Evolutionary conservation across 2,888 invertebrate species (phyloP).

Genomic region (Cremastinae sp.): DNA sequence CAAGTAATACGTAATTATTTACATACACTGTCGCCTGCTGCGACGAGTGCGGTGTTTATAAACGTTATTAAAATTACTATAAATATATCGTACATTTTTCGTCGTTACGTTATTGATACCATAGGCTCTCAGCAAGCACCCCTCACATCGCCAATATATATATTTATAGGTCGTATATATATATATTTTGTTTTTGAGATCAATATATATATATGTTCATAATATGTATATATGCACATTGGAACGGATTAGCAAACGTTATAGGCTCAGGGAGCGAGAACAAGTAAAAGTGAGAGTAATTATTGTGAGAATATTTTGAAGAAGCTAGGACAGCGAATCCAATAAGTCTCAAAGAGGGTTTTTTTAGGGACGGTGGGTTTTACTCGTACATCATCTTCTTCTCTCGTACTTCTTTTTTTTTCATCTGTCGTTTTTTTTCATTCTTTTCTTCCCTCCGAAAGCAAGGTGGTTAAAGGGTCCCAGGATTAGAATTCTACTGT

Average conservation of each 20-base stretch:
- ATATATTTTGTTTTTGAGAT: conserved; percentile 60
- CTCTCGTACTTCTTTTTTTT: conserved; percentile 19
- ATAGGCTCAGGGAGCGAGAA: conserved; percentile 70
- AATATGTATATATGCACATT: conserved; percentile 65
- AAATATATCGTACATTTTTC: conserved; percentile 78
- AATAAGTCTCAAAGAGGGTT: conserved; percentile 51
- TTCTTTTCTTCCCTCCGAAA: conserved; percentile 40
- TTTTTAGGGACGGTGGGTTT: conserved; percentile 27
- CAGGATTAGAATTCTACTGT: conserved; percentile 64
- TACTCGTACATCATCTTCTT: conserved; percentile 38
- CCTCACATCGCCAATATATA: conserved; percentile 62
- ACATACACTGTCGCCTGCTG: conserved; percentile 72
- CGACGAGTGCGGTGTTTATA: conserved; percentile 75
- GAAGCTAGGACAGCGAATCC: conserved; percentile 58
- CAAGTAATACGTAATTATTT: conserved; percentile 75
- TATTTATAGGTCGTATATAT: conserved; percentile 65
- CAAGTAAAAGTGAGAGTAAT: conserved; percentile 65
- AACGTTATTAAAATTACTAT: conserved; percentile 80
- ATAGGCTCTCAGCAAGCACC: conserved; percentile 70
- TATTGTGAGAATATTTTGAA: conserved; percentile 60
- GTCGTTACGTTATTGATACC: conserved; percentile 70
- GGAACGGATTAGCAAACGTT: conserved; percentile 78
- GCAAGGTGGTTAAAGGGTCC: conserved; percentile 61
- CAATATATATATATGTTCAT: conserved; percentile 64
- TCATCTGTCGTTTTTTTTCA: conserved; percentile 23